Base-by-base conservation (phyloP, 1,140 invertebrate species). In the Melipona quadrifasciata region DNA sequence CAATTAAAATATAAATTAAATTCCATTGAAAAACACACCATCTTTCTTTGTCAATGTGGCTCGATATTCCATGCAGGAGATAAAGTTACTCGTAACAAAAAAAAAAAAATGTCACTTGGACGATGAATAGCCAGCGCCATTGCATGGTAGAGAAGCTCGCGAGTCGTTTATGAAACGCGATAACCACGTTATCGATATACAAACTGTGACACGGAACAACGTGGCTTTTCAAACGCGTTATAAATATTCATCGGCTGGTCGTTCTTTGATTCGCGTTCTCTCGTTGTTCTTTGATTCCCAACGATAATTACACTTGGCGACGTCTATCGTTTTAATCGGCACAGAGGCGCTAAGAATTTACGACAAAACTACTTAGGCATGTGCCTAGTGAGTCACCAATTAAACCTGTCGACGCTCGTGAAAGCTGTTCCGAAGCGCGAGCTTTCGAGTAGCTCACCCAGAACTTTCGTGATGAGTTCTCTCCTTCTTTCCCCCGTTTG, bases 391-490 rank as follows among this genome's bases (percentile, higher is more conserved):
- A 21, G 68, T 84, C 77, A 57, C 51, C 78, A 71, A 80, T 84
- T 84, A 70, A 77, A 57, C 27, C 79, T 78, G 84, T 86, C 86
- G 74, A 64, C 80, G 84, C 21, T 70, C 70, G 34, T 51, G 55
- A 53, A 72, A 84, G 61, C 57, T 80, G 24, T 5, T 75, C 57
- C 24, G 31, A 55, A 24, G 31, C 51, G 31, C 39, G 68, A 75
- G 67, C 74, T 74, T 68, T 51, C 57, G 68, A 80, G 82, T 61
- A 67, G 39, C 19, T 65, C 21, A 24, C 24, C 51, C 67, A 79
- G 27, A 39, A 79, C 71, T 78, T 79, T 61, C 75, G 19, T 11
- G 16, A 17, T n/a, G 27, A 19, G 24, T 76, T n/a, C 27, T 12
- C 17, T 19, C 11, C 27, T 16, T 21, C 24, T 47, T 31, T 61